Evolutionary conservation across 2,888 invertebrate species (phyloP).

Genomic region (Drosophila birchii): DNA sequence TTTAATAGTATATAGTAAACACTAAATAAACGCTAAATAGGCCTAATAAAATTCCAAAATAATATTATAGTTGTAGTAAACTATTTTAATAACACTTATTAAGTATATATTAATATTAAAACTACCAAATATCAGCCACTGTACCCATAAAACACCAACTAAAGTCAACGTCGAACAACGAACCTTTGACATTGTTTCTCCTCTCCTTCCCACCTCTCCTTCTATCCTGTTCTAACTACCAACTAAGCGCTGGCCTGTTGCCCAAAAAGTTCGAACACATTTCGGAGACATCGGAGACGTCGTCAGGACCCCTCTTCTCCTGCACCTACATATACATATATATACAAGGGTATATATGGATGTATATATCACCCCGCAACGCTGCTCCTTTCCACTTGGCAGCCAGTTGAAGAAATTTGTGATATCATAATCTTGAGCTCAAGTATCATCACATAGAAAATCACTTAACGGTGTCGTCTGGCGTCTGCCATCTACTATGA

Average conservation of each 20-base stretch:
- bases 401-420: conserved; percentile 60
- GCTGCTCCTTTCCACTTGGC: conserved; percentile 22
- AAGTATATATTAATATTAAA: neutral
- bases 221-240: neutral
- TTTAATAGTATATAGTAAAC: neutral
- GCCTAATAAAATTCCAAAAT: neutral
- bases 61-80: neutral
- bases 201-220: neutral
- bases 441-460: conserved; percentile 81
- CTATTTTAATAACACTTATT: neutral
- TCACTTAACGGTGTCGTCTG: conserved; percentile 73
- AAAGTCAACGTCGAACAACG: conserved; percentile 44
- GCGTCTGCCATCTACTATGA: conserved; percentile 28
- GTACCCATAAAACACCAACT: conserved; percentile 5
- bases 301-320: conserved; percentile 1
- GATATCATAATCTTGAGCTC: conserved; percentile 79
- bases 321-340: neutral
- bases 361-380: neutral
- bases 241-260: conserved; percentile 59
- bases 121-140: neutral
- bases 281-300: conserved; percentile 35
- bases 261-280: conserved; percentile 67
- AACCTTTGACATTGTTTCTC: conserved; percentile 40
- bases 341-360: neutral
- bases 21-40: neutral